These are phyloP conservation scores for Egretta garzetta DNA, from an alignment of 2,113 vertebrate species.

Conservation along the genomic window DNA sequence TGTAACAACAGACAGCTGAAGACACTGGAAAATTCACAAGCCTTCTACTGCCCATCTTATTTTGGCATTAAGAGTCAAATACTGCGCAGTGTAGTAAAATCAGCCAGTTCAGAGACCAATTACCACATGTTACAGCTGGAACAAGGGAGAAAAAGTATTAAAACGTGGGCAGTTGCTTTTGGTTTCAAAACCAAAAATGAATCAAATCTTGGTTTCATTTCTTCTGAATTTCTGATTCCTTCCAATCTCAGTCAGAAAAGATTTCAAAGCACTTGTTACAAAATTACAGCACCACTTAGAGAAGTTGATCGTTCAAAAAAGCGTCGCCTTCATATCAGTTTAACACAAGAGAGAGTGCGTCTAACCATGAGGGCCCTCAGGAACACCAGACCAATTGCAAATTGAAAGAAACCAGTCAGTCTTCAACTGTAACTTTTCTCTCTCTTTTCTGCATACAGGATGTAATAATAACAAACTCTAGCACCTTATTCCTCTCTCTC, in stretches of 20 bases:
- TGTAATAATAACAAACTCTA: not conserved
- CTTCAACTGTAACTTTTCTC: not conserved
- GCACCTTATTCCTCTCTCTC: not conserved
- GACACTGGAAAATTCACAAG: not conserved
- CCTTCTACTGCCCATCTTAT: not conserved
- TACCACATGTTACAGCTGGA: not conserved
- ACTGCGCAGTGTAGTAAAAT: not conserved
- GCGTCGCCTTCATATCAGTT: not conserved
- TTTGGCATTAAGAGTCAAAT: not conserved
- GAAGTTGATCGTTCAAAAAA: not conserved
- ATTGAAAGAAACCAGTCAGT: not conserved
- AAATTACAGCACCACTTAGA: not conserved
- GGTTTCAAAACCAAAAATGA: not conserved
- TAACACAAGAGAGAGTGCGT: not conserved
- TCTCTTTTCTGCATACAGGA: not conserved
- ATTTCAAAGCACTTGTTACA: not conserved
- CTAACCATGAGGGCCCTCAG: not conserved
- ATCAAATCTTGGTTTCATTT: not conserved
- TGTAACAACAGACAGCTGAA: not conserved
- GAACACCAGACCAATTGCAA: not conserved
- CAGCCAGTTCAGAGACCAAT: not conserved
- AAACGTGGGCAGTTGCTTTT: not conserved
- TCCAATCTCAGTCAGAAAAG: not conserved
- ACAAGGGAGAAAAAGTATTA: not conserved
- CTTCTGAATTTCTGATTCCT: not conserved